Evolutionary conservation across 2,888 invertebrate genomes (phyloP).

Genomic region (Caradrina kadenii): DNA sequence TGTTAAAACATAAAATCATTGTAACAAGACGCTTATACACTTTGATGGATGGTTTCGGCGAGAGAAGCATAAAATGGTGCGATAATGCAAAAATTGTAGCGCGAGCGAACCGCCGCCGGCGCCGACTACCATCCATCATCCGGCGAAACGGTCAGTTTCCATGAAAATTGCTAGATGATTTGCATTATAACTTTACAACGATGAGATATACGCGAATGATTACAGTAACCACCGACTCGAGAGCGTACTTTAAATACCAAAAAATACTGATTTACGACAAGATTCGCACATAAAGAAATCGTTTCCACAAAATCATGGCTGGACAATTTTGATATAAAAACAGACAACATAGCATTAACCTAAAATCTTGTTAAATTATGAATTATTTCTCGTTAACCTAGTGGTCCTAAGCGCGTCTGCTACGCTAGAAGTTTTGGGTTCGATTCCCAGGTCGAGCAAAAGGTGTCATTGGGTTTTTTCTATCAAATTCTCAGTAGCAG

Average conservation of each 20-base stretch:
- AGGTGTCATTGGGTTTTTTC: too few relatives aligned
- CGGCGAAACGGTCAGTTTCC: constrained; percentile 70
- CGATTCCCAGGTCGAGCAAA: too few relatives aligned
- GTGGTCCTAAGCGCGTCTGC: too few relatives aligned
- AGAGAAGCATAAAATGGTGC: constrained; percentile 75
- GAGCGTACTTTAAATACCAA: constrained; percentile 57
- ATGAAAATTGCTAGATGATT: constrained; percentile 76
- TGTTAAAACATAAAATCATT: constrained; percentile 71
- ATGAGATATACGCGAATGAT: constrained; percentile 68
- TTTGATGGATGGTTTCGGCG: constrained; percentile 74
- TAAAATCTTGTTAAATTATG: constrained; percentile 38
- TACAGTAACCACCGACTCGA: constrained; percentile 61
- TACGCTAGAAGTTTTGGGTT: too few relatives aligned
- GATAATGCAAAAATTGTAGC: constrained; percentile 76
- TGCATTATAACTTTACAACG: constrained; percentile 71
- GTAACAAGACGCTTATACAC: constrained; percentile 59
- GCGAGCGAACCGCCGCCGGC: constrained; percentile 64
- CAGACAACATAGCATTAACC: constrained; percentile 37
- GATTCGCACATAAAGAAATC: constrained; percentile 21
- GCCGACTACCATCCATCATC: constrained; percentile 73
- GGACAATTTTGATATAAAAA: constrained; percentile 26
- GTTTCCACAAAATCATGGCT: constrained; percentile 21
- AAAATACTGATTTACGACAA: constrained; percentile 65
- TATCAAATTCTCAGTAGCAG: too few relatives aligned
- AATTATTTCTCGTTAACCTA: too few relatives aligned